Conservation (phyloP, 92 coral and sea anemone genomes). For the Phymanthus crucifer region DNA sequence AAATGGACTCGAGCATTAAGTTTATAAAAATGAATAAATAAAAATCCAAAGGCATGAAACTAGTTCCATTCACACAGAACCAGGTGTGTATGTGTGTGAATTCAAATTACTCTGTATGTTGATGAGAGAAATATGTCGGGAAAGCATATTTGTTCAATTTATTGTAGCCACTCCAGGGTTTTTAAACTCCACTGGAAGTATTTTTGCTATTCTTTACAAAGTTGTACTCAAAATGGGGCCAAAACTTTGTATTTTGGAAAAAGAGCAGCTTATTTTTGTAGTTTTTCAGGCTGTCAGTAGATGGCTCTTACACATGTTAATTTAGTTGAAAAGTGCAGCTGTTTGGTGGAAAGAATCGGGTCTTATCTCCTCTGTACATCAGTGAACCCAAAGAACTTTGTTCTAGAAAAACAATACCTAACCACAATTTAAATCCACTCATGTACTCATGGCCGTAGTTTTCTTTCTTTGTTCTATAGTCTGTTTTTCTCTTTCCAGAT, state of each 20-base stretch:
- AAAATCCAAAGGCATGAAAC: slow-evolving; percentile 15
- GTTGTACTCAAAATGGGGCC: neutral
- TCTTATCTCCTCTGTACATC: slow-evolving; percentile 29
- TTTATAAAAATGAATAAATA: slow-evolving; percentile 17
- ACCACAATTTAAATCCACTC: slow-evolving; percentile 16
- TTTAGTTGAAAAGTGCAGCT: slow-evolving; percentile 27
- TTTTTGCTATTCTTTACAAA: neutral
- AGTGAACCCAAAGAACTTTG: slow-evolving; percentile 39
- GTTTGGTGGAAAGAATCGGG: slow-evolving; percentile 13
- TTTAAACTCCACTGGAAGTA: neutral
- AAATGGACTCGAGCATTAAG: neutral
- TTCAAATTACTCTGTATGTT: slow-evolving; percentile 3
- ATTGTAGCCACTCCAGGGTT: slow-evolving; percentile 19
- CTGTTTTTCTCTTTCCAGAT: neutral
- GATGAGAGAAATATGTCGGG: slow-evolving; percentile 23
- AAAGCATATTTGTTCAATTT: slow-evolving; percentile 15
- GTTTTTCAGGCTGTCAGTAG: slow-evolving; percentile 5
- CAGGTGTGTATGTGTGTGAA: slow-evolving; percentile 24
- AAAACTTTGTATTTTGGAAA: slow-evolving; percentile 9
- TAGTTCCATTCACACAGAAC: neutral
- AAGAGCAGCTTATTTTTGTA: slow-evolving; percentile 37
- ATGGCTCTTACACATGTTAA: slow-evolving; percentile 34
- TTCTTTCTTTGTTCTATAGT: neutral
- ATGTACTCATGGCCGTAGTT: neutral
- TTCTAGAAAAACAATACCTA: slow-evolving; percentile 32